These are phyloP conservation scores for Caenorhabditis panamensis DNA, from an alignment of 2,888 invertebrate species.

Conservation along the genomic window DNA sequence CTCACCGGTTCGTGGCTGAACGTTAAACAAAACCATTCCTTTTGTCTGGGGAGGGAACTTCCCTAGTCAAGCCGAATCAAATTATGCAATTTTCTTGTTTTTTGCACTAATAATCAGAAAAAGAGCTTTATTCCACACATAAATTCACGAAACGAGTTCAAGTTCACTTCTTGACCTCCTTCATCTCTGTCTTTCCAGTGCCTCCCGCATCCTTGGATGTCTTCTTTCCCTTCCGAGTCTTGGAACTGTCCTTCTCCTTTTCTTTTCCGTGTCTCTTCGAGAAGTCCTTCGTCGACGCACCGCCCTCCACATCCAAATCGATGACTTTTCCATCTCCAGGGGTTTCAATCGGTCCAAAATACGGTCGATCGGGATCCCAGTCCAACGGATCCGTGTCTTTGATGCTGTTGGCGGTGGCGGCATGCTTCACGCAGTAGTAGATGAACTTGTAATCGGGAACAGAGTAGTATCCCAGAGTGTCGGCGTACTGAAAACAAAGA, in stretches of 20 bases:
- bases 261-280: constrained; percentile 46
- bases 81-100: too few species aligned
- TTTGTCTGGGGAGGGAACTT: too few species aligned
- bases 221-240: constrained; percentile 33
- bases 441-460: constrained; percentile 77
- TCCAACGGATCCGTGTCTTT: constrained; percentile 70
- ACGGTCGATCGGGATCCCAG: constrained; percentile 68
- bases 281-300: constrained; percentile 40
- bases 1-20: too few species aligned
- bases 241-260: constrained; percentile 25
- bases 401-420: constrained; percentile 64
- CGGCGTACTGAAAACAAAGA: constrained; percentile 70
- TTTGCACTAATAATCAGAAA: too few species aligned
- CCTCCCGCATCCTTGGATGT: too few species aligned
- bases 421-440: constrained; percentile 67
- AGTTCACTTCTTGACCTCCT: constrained; percentile 35
- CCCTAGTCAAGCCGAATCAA: too few species aligned
- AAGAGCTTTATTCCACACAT: too few species aligned
- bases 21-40: too few species aligned
- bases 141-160: too few species aligned
- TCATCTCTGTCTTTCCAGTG: constrained; percentile 32
- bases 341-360: constrained; percentile 65
- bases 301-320: constrained; percentile 58
- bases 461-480: constrained; percentile 68
- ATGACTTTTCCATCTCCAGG: constrained; percentile 69